A percentile compares a stretch with the other conserved stretches of the same genome.
Evolutionary conservation across 1,140 invertebrate genomes (phyloP).

Genomic region (Leptinotarsa lineolata): DNA sequence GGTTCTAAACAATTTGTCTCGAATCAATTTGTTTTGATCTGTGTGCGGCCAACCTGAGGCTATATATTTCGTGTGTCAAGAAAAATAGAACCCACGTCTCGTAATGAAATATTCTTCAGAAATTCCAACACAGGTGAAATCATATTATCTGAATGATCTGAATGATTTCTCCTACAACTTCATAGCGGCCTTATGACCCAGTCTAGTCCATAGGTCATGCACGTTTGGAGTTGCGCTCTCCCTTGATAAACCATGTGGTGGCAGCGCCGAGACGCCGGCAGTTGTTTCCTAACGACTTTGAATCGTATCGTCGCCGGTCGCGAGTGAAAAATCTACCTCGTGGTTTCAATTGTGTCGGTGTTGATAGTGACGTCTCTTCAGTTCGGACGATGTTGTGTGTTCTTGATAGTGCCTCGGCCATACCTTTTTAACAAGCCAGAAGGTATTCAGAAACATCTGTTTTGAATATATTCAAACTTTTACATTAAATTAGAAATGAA

Average conservation of each 20-base stretch:
- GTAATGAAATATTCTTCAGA: too few species aligned
- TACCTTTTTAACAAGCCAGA: too few species aligned
- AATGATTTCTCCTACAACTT: neutral
- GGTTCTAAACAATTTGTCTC: too few species aligned
- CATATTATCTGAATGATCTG: too few species aligned
- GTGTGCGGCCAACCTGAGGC: too few species aligned
- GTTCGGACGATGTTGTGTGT: neutral
- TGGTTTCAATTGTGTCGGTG: conserved; percentile 1
- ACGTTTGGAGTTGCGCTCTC: conserved; percentile 3
- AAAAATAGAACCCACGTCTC: too few species aligned
- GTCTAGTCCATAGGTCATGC: neutral
- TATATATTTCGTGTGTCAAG: too few species aligned
- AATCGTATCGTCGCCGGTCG: neutral
- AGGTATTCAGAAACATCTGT: too few species aligned
- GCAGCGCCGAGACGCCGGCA: neutral
- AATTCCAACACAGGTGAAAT: too few species aligned
- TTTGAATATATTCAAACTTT: too few species aligned
- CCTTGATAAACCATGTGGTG: neutral
- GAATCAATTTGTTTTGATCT: too few species aligned
- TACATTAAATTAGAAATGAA: too few species aligned
- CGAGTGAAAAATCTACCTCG: neutral
- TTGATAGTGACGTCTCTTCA: neutral
- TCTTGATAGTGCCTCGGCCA: neutral
- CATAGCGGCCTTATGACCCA: neutral
- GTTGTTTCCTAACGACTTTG: neutral